A percentile compares a stretch with the other conserved stretches of the same genome.
phyloP scores from a whole-genome alignment of 1,140 invertebrate genomes.

The Rhagoletis zephyria region DNA sequence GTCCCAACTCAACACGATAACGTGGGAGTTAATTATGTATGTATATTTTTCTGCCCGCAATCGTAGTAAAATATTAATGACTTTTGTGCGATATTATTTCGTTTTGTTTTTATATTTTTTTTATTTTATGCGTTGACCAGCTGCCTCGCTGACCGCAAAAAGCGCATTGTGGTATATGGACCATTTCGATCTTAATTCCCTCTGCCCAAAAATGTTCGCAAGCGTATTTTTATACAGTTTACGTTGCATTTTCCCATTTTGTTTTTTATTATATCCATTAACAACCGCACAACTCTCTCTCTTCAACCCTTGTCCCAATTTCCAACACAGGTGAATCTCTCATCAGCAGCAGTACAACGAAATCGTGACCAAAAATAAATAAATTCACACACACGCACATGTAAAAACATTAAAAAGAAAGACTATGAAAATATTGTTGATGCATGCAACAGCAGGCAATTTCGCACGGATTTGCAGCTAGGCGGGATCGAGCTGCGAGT shows the following conservation, averaged over 20 bases:
- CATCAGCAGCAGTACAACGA: not conserved
- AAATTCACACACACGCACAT: no score
- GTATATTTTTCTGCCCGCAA: not conserved
- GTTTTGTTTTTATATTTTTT: not conserved
- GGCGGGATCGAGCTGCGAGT: not conserved
- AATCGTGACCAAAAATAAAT: not conserved
- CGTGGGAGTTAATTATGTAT: not conserved
- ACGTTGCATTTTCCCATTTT: not conserved
- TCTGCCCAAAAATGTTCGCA: not conserved
- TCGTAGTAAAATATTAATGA: not conserved
- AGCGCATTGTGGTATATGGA: not conserved
- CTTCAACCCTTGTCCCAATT: not conserved
- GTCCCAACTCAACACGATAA: no score
- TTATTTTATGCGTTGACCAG: not conserved
- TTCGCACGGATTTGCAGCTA: constrained; percentile 27
- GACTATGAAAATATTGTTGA: constrained; percentile 23
- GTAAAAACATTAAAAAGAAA: not conserved
- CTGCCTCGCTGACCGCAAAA: constrained; percentile 18
- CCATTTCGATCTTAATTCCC: constrained; percentile 31
- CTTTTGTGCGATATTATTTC: not conserved
- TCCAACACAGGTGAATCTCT: constrained; percentile 42
- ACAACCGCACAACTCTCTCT: not conserved
- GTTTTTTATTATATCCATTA: constrained; percentile 28
- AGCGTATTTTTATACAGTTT: constrained; percentile 6
- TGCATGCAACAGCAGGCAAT: constrained; percentile 2